These are phyloP conservation scores for Myrmecobius fasciatus DNA, from an alignment of 2,113 vertebrate species.

Conservation along the genomic window DNA sequence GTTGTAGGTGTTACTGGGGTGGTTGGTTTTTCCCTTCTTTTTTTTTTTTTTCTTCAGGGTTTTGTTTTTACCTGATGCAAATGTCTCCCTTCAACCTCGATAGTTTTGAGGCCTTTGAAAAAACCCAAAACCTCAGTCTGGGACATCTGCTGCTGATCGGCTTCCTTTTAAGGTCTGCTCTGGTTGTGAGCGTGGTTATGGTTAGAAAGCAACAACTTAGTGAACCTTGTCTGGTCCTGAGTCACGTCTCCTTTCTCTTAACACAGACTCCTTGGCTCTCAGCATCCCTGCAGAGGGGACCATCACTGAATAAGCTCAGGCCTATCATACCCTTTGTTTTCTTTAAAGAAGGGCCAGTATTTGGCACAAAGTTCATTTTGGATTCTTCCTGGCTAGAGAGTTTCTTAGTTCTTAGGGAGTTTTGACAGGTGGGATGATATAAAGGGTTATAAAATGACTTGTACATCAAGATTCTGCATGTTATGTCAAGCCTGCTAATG, in stretches of 20 bases:
- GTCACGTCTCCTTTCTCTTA: neutral
- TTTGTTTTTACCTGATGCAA: neutral
- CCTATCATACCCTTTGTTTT: neutral
- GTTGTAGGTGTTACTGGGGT: neutral
- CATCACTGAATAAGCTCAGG: neutral
- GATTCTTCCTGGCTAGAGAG: neutral
- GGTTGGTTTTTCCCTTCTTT: neutral
- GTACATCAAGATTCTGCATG: neutral
- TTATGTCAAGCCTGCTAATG: neutral
- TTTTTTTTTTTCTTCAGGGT: neutral
- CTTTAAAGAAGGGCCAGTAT: neutral
- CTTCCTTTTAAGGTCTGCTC: slow-evolving; percentile 4
- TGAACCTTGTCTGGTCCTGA: neutral
- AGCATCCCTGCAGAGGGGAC: neutral
- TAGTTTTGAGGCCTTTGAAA: neutral
- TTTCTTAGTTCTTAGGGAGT: neutral
- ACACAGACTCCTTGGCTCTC: neutral
- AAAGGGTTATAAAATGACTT: neutral
- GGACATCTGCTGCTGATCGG: neutral
- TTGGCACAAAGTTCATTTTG: neutral
- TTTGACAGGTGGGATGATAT: neutral
- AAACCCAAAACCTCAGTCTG: slow-evolving; percentile 1
- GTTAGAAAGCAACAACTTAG: neutral
- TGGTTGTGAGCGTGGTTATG: neutral
- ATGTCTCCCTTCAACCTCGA: neutral